Evolutionary conservation across 2,113 vertebrate genomes (phyloP).

Genomic region (Cryptotis parvus): DNA sequence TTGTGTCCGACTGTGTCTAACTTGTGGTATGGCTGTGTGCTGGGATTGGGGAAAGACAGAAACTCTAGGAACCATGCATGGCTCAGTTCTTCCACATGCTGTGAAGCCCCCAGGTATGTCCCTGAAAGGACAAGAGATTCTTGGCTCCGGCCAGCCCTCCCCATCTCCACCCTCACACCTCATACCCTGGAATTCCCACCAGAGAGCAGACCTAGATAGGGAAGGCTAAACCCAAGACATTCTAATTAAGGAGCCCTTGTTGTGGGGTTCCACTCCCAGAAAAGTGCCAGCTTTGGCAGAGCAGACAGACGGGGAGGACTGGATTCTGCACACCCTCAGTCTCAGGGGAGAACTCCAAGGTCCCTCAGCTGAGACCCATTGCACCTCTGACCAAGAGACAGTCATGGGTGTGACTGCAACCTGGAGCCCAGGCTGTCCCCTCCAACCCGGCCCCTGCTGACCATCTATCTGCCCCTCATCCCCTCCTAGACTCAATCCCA

Average conservation of each 20-base stretch:
- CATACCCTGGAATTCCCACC: neutral
- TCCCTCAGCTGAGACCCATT: slow-evolving; percentile 13
- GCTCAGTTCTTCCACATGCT: neutral
- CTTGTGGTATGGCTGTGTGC: neutral
- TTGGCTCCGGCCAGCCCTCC: neutral
- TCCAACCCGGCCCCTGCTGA: neutral
- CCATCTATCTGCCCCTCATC: neutral
- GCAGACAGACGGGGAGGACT: neutral
- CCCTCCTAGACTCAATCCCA: neutral
- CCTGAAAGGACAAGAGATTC: neutral
- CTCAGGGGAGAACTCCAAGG: neutral
- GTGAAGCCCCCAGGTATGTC: neutral
- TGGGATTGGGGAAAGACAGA: neutral
- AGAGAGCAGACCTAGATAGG: neutral
- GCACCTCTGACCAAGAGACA: slow-evolving; percentile 38
- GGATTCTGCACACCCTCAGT: neutral
- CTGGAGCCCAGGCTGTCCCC: neutral
- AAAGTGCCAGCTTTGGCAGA: slow-evolving; percentile 40
- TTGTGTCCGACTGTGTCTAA: neutral
- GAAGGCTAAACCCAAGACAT: slow-evolving; percentile 14
- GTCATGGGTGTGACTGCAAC: slow-evolving; percentile 20
- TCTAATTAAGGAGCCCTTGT: slow-evolving; percentile 9
- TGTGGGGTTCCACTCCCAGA: slow-evolving; percentile 5
- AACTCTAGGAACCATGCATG: neutral
- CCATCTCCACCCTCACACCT: neutral